Evolutionary conservation across 64 coral and sea anemone species (phyloP), one percentile per base, ranked within the genome.

Genomic region (Stichodactyla helianthus): DNA sequence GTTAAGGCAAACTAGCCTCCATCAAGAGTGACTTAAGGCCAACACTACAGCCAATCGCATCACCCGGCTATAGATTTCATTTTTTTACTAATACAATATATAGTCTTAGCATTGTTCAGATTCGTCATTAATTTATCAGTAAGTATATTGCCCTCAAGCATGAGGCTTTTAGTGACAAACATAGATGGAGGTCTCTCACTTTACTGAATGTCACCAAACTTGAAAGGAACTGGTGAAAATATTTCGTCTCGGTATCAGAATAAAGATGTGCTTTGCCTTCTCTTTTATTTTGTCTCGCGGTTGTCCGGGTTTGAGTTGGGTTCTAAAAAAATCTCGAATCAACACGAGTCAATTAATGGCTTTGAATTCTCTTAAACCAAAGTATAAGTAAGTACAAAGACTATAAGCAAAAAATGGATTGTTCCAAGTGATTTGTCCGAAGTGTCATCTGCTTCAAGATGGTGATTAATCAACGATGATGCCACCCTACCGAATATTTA

Each of bases 351-450:
- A 74, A 74, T 74, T 74, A 74, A 74, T 26, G 13, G 68, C 68
- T 74, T 74, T 74, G 68, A 68, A 74, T 74, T 31, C 68, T 74
- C 68, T 14, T 23, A 28, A 74, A 74, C 68, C 68, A 23, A 35
- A 74, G 68, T 74, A 5, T 23, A 74, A 31, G 68, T 74, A 74
- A 31, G 20, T 31, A 74, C 25, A 74, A 74, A 74, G 68, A 13
- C 22, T 5, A 93, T 93, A 97, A 97, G 93, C 94, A 97, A 91
- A 89, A 88, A 87, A 83, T 93, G 88, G 87, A 97, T 93, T 97
- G 91, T 93, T 87, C 82, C 82, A 89, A 90, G 88, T 87, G 94
- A 93, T 96, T 96, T 93, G 91, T 87, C 88, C 85, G 87, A 93
- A 84, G 79, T 97, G 94, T 89, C 91, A 97, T 92, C 91, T 93